phyloP scores from a whole-genome alignment of 2,797 vertebrate genomes.

The Enteromius radiatus region DNA sequence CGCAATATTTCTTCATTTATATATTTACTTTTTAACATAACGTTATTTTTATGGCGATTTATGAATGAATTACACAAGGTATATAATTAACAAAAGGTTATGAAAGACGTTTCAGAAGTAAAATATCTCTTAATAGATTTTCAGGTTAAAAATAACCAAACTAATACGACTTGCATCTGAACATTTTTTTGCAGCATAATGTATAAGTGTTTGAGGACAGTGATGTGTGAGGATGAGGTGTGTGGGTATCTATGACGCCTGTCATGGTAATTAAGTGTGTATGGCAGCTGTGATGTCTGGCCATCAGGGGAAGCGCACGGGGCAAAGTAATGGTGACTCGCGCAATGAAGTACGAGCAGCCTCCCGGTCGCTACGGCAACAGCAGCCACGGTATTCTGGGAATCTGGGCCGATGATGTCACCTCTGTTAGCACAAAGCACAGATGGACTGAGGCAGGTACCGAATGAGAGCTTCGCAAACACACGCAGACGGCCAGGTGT shows the following conservation, averaged over 20 bases:
- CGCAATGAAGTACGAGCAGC: constrained; percentile 29
- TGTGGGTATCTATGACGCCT: constrained; percentile 4
- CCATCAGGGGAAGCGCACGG: neutral
- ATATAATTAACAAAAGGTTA: too few relatives aligned
- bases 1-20: neutral
- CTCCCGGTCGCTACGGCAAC: constrained; percentile 67
- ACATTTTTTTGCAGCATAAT: neutral
- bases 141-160: neutral
- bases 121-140: neutral
- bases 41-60: too few relatives aligned
- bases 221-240: neutral
- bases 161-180: neutral
- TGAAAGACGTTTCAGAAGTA: too few relatives aligned
- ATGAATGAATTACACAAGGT: too few relatives aligned
- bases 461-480: constrained; percentile 67
- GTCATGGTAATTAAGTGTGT: constrained; percentile 30
- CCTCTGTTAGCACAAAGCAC: constrained; percentile 66
- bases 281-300: constrained; percentile 15
- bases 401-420: constrained; percentile 72
- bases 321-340: constrained; percentile 34
- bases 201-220: neutral
- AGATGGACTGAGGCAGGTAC: constrained; percentile 68
- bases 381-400: constrained; percentile 72
- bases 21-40: too few relatives aligned
- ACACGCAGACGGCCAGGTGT: constrained; percentile 15